Base-by-base conservation (phyloP, 2,797 vertebrate species). In the Amniataba percoides region DNA sequence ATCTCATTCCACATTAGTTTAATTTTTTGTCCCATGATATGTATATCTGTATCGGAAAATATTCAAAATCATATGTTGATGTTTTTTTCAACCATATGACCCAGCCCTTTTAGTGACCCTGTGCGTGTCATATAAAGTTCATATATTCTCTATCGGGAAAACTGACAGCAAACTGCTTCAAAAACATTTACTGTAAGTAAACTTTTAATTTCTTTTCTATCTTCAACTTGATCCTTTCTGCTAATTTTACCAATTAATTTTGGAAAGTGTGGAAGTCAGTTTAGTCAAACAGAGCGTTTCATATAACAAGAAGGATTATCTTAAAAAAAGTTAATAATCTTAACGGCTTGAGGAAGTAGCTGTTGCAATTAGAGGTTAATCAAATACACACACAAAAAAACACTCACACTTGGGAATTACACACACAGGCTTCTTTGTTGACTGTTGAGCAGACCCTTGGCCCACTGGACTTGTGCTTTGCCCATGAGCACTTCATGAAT, bases 321-420 rank as follows among this genome's bases (percentile, higher is more conserved):
- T 8, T 11, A 57, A 76, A 68, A 46, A 65, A 12, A 2, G 12
- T 65, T 62, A 79, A 77, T 68, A 58, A 57, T 63, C 46, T 43
- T 23, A 59, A 63, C 25, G 21, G 45, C 52, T 81, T 66, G 6
- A 45, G 27, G 55, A 58, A 74, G 43, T 18, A 19, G 23, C 69
- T 75, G 23, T 66, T 75, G 77, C 67, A 62, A 58, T 75, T 69
- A 79, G 36, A 81, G 51, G 62, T 75, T 74, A 76, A 83, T 74
- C 39, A 72, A 72, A 72, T 57, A 23, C 57, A 40, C 62, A 7
- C 45, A 7, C 31, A 23, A 53, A 40, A 58, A 39, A 6, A 7
- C 45, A 7, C 31, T 18, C 27, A 27, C 48, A 45, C 55, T 39
- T 43, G 12, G 53, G 49, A 57, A 52, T 71, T 19, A 25, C 57